Evolutionary conservation across 1,140 invertebrate genomes (phyloP).

Genomic region (Cydia splendana): DNA sequence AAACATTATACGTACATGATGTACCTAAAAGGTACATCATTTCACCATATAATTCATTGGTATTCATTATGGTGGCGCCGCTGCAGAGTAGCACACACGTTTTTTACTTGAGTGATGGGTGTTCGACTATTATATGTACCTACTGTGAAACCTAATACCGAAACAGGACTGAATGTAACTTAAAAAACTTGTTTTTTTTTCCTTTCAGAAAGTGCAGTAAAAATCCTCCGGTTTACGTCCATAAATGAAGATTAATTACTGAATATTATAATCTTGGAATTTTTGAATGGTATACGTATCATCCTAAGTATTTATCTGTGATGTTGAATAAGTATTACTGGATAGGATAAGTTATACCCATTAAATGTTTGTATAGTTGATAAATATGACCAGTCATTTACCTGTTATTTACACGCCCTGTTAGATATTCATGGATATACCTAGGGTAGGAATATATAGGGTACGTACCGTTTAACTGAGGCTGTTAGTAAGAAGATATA

Average conservation of each 20-base stretch:
- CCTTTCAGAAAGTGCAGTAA: conserved; percentile 71
- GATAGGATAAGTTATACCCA: conserved; percentile 8
- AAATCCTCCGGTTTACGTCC: background rate
- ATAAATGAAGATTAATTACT: conserved; percentile 11
- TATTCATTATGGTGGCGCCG: no score
- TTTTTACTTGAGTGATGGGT: no score
- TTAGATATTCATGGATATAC: background rate
- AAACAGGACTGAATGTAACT: no score
- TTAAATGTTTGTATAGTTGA: conserved; percentile 16
- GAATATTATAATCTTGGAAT: background rate
- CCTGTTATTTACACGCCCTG: background rate
- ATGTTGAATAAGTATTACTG: conserved; percentile 39
- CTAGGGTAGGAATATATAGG: no score
- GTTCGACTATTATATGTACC: no score
- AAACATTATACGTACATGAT: no score
- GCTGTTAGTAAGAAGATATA: no score
- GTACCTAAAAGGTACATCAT: no score
- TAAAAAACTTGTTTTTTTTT: conserved; percentile 36
- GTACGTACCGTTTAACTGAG: no score
- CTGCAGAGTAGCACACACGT: no score
- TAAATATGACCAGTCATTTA: background rate
- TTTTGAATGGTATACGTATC: conserved; percentile 15
- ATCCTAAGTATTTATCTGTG: conserved; percentile 32
- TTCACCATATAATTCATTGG: no score
- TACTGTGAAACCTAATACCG: no score